Conservation (phyloP, 2,113 vertebrate species). For the Corydoras sp. region DNA sequence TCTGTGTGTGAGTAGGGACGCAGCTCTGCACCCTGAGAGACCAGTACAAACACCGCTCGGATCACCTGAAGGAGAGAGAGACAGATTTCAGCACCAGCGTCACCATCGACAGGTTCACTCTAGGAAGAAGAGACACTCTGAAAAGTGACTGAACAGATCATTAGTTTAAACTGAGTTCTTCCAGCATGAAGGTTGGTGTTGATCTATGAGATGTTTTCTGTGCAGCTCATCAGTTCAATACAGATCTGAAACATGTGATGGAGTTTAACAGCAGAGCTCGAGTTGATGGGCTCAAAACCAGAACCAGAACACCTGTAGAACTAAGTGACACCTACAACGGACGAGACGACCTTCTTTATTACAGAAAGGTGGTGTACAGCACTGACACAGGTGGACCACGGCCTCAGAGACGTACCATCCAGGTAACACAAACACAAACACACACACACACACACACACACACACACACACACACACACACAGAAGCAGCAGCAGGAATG, state of each 20-base stretch:
- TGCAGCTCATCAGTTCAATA: constrained; percentile 69
- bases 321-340: constrained; percentile 71
- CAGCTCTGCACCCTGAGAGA: constrained; percentile 65
- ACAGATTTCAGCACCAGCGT: constrained; percentile 54
- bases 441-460: constrained; percentile 1
- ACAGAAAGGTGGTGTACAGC: constrained; percentile 58
- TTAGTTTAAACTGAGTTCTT: no score
- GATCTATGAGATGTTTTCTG: background rate
- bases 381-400: constrained; percentile 20
- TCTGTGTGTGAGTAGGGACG: constrained; percentile 54
- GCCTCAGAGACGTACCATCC: constrained; percentile 40
- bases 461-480: no score
- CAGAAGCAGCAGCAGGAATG: no score
- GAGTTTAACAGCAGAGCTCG: constrained; percentile 68
- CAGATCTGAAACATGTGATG: constrained; percentile 66
- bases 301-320: constrained; percentile 53
- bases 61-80: constrained; percentile 69
- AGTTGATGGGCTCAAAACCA: constrained; percentile 64
- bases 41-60: constrained; percentile 74
- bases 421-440: constrained; percentile 37
- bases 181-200: background rate
- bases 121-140: constrained; percentile 60
- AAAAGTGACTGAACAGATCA: constrained; percentile 58
- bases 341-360: constrained; percentile 71
- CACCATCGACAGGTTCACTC: constrained; percentile 69